These are phyloP conservation scores for Hyla sarda DNA, from an alignment of 2,113 vertebrate species.

Conservation along the genomic window DNA sequence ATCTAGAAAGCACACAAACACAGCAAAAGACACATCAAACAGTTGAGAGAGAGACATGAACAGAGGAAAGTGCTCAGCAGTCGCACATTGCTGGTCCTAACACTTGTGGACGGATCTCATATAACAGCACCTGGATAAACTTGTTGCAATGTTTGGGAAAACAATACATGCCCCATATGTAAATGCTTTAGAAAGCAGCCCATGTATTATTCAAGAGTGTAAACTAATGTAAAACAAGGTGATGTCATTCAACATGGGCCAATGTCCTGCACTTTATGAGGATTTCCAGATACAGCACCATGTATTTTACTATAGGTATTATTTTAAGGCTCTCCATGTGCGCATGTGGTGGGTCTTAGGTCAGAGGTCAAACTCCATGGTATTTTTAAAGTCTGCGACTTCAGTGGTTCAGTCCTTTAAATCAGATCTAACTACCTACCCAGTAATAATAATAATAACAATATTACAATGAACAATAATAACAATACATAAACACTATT, in stretches of 20 bases:
- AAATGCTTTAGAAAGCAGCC: neutral
- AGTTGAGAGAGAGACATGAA: neutral
- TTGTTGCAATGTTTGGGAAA: conserved; percentile 33
- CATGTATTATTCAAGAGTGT: neutral
- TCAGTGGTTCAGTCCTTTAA: conserved; percentile 57
- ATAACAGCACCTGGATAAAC: conserved; percentile 43
- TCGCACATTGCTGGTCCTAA: neutral
- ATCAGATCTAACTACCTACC: conserved; percentile 49
- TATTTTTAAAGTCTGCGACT: conserved; percentile 60
- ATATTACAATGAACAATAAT: conserved; percentile 15
- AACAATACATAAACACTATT: neutral
- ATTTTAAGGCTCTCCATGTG: conserved; percentile 44
- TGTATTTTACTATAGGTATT: neutral
- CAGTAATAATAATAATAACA: conserved; percentile 22
- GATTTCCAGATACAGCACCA: neutral
- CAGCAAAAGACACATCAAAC: too few relatives aligned
- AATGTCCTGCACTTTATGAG: neutral
- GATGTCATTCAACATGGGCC: neutral
- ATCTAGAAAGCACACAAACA: too few relatives aligned
- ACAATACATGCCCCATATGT: conserved; percentile 11
- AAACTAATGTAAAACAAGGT: neutral
- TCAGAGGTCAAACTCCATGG: conserved; percentile 73
- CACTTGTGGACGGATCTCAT: conserved; percentile 37
- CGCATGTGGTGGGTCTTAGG: conserved; percentile 61
- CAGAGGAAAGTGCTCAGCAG: neutral